Evolutionary conservation across 2,113 vertebrate species (phyloP), one percentile per base, ranked within the genome.

Genomic region (Notiomystis cincta): DNA sequence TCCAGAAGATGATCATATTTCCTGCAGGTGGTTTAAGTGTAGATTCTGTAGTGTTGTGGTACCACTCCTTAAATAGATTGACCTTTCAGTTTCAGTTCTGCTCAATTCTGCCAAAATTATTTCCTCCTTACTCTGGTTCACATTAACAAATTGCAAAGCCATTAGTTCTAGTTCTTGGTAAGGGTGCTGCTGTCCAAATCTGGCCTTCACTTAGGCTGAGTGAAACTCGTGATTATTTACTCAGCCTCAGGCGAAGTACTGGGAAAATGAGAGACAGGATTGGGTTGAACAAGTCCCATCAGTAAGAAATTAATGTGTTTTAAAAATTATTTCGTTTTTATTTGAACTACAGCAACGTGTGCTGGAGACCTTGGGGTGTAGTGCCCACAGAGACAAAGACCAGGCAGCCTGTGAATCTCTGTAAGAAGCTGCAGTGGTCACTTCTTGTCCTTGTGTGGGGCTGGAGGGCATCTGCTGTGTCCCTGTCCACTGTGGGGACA

Each of bases 41-140:
- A 17, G 70, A 15, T 70, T 93, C 69, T 54, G 60, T 51, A 58
- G 47, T n/a, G 47, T 37, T 84, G 69, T 84, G 92, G 61, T 67
- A 56, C 50, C 15, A 13, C 38, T 93, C 84, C 70, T 84, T 82
- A 84, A 96, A 95, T 10, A 96, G 89, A 73, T 42, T 82, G 90
- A 93, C 87, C 93, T 93, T 91, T 87, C 1, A 3, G 80, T 89
- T 95, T 89, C 42, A 57, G 60, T 93, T 94, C 66, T 91, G 12
- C 80, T 73, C 64, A 62, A 7, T 93, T 91, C 92, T 91, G 81
- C 90, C 83, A 93, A 57, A 93, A 65, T 71, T 1, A 96, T 78
- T 93, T 96, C 90, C 87, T 93, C 47, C 27, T 53, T 33, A 18
- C 56, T 93, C 89, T 93, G 93, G 89, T 89, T 96, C 38, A 15